These are phyloP conservation scores for Archips xylosteana DNA, from an alignment of 2,888 invertebrate species.

Conservation along the genomic window DNA sequence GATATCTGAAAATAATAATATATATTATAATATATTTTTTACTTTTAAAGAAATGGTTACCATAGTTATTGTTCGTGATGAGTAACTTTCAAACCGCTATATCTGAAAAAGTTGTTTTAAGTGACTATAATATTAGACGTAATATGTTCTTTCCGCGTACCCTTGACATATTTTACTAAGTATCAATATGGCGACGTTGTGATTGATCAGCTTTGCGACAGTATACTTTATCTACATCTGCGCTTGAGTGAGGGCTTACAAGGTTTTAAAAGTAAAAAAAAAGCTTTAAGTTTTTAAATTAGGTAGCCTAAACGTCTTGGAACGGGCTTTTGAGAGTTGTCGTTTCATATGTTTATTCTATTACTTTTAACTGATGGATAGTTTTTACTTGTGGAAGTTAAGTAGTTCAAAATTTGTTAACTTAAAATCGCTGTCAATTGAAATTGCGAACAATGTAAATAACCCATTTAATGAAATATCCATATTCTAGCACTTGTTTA, in stretches of 20 bases:
- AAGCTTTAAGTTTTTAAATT: background rate
- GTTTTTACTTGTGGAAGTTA: background rate
- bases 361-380: background rate
- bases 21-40: too few relatives aligned
- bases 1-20: too few relatives aligned
- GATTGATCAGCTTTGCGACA: constrained; percentile 1
- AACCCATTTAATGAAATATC: too few relatives aligned
- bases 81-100: too few relatives aligned
- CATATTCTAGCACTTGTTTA: too few relatives aligned
- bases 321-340: background rate
- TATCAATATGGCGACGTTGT: background rate
- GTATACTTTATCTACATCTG: background rate
- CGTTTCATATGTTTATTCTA: background rate
- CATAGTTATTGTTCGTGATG: too few relatives aligned
- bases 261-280: background rate
- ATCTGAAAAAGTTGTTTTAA: too few relatives aligned
- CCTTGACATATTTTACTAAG: background rate
- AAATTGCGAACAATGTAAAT: too few relatives aligned
- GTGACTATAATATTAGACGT: too few relatives aligned
- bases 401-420: background rate
- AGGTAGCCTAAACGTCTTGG: background rate
- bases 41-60: too few relatives aligned
- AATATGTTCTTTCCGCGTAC: too few relatives aligned
- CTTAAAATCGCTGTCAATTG: too few relatives aligned
- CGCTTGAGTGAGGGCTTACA: background rate